Evolutionary conservation across 2,113 vertebrate species (phyloP).

Genomic region (Percina caprodes): DNA sequence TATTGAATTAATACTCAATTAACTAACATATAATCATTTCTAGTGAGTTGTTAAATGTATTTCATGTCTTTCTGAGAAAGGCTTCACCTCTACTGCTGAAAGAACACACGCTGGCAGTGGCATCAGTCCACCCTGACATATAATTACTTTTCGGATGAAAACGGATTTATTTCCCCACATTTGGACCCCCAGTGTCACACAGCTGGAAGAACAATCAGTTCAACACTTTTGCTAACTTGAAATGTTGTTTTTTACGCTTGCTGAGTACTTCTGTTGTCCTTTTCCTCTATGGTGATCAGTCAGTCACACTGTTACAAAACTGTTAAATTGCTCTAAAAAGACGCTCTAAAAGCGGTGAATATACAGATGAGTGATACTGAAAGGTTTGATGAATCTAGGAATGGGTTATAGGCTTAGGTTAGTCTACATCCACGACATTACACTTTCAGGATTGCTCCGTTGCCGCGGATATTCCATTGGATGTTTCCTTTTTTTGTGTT

Average conservation of each 20-base stretch:
- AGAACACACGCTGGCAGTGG: conserved; percentile 27
- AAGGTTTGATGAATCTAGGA: not conserved
- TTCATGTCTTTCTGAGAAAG: conserved; percentile 26
- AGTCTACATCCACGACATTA: too few relatives aligned
- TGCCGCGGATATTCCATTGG: too few relatives aligned
- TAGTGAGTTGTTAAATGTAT: not conserved
- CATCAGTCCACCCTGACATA: conserved; percentile 57
- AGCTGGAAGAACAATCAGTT: conserved; percentile 56
- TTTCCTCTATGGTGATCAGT: conserved; percentile 36
- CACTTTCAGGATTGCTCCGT: too few relatives aligned
- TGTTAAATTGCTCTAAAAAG: not conserved
- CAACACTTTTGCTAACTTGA: conserved; percentile 43
- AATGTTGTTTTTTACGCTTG: conserved; percentile 36
- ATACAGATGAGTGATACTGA: conserved; percentile 17
- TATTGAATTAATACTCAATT: not conserved
- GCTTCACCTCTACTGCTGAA: conserved; percentile 30
- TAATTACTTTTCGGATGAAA: conserved; percentile 65
- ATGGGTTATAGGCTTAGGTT: not conserved
- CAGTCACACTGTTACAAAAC: conserved; percentile 23
- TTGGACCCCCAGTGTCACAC: conserved; percentile 33
- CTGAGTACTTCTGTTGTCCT: conserved; percentile 47
- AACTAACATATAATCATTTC: conserved; percentile 4
- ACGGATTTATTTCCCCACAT: conserved; percentile 60
- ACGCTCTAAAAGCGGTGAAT: not conserved
- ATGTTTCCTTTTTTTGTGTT: too few relatives aligned